Evolutionary conservation across 1,140 invertebrate genomes (phyloP).

Genomic region (Homarus americanus): DNA sequence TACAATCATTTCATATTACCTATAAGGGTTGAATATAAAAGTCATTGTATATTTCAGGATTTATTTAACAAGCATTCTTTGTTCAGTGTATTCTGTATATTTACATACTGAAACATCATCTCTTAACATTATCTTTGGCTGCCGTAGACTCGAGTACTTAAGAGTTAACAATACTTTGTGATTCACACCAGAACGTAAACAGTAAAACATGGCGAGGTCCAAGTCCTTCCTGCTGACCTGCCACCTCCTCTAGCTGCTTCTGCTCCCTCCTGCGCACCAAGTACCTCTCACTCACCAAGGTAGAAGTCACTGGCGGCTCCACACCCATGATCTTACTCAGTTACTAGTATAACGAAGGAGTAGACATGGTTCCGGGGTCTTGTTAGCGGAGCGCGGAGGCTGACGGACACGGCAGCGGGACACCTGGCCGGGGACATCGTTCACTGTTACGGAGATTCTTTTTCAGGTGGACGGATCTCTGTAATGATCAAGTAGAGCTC

Average conservation of each 20-base stretch:
- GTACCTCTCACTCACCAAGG: too few relatives aligned
- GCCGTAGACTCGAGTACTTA: slow-evolving; percentile 29
- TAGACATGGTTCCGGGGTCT: too few relatives aligned
- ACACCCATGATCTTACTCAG: too few relatives aligned
- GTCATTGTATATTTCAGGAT: background rate
- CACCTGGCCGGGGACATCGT: background rate
- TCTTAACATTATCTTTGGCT: slow-evolving; percentile 41
- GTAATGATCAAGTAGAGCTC: background rate
- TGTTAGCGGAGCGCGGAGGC: too few relatives aligned
- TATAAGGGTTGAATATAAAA: background rate
- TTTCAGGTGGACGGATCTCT: background rate
- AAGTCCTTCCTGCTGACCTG: too few relatives aligned
- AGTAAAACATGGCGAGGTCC: background rate
- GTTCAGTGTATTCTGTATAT: background rate
- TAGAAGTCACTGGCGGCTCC: too few relatives aligned
- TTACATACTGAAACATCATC: background rate
- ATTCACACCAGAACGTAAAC: slow-evolving; percentile 6
- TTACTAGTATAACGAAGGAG: too few relatives aligned
- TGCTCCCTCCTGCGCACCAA: too few relatives aligned
- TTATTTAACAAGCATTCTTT: background rate
- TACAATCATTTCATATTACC: too few relatives aligned
- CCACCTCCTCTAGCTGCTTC: too few relatives aligned
- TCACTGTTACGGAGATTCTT: background rate
- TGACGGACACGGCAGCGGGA: background rate
- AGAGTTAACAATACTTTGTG: slow-evolving; percentile 26